Evolutionary conservation across 2,113 vertebrate genomes (phyloP).

Genomic region (Nestor notabilis): DNA sequence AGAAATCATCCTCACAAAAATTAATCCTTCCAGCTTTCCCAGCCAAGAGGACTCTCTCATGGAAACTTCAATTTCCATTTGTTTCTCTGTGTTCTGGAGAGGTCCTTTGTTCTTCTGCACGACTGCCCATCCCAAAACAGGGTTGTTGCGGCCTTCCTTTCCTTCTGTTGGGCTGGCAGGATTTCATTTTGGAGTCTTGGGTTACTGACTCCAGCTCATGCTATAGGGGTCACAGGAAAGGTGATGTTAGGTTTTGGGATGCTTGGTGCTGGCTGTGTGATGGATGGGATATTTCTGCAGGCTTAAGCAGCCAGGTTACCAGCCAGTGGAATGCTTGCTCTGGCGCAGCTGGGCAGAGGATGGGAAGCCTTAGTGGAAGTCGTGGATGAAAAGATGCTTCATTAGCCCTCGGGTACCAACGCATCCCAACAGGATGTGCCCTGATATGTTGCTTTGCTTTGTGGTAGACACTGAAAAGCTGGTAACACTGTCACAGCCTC

Average conservation of each 20-base stretch:
- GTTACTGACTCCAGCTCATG: not conserved
- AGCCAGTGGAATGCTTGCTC: not conserved
- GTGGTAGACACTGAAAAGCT: not conserved
- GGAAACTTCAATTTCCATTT: not conserved
- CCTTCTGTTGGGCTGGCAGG: not conserved
- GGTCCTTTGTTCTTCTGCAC: not conserved
- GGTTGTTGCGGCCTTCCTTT: fast-evolving
- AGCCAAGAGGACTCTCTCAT: fast-evolving
- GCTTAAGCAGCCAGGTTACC: not conserved
- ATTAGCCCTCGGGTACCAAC: not conserved
- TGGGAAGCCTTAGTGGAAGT: not conserved
- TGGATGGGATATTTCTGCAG: not conserved
- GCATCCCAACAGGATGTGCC: not conserved
- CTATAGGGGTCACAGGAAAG: fast-evolving
- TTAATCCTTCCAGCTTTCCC: not conserved
- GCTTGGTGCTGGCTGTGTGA: not conserved
- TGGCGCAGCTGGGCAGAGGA: not conserved
- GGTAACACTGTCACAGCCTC: not conserved
- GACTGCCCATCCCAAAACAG: fast-evolving
- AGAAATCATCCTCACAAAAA: not conserved
- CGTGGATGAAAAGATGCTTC: not conserved
- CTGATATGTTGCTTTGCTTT: not conserved
- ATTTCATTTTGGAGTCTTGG: not conserved
- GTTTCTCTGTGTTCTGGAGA: not conserved
- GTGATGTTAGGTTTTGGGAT: not conserved